Conservation (phyloP, 2,888 invertebrate species). For the Hesperia comma region DNA sequence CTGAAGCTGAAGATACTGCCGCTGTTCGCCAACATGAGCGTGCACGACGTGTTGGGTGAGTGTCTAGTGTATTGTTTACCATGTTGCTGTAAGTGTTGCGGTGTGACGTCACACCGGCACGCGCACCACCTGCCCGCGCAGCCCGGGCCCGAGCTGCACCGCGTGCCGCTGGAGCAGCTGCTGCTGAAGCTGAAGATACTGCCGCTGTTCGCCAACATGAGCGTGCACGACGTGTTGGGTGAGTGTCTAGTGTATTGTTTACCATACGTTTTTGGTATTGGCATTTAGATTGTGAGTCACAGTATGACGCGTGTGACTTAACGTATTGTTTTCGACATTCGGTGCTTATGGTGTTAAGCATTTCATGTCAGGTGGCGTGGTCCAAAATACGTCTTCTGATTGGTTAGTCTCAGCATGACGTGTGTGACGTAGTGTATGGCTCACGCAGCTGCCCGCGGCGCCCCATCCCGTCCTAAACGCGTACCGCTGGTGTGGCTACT, state of each 20-base stretch:
- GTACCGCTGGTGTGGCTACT: conserved; percentile 93
- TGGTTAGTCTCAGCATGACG: no score
- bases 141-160: conserved; percentile 94
- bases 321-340: no score
- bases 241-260: not conserved
- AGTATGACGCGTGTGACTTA: conserved; percentile 86
- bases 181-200: conserved; percentile 90
- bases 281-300: no score
- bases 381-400: no score
- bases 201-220: conserved; percentile 74
- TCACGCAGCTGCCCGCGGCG: conserved; percentile 88
- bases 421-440: no score
- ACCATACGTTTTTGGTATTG: no score
- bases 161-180: conserved; percentile 93
- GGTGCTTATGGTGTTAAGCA: no score
- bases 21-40: conserved; percentile 71
- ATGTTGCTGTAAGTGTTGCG: no score
- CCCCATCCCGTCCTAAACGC: conserved; percentile 94
- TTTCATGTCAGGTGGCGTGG: no score
- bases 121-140: conserved; percentile 87
- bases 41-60: conserved; percentile 81
- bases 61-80: no score
- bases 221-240: conserved; percentile 83
- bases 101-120: conserved; percentile 89
- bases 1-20: conserved; percentile 89